These are phyloP conservation scores for Lapara coniferarum DNA, from an alignment of 2,888 invertebrate genomes.

Conservation along the genomic window DNA sequence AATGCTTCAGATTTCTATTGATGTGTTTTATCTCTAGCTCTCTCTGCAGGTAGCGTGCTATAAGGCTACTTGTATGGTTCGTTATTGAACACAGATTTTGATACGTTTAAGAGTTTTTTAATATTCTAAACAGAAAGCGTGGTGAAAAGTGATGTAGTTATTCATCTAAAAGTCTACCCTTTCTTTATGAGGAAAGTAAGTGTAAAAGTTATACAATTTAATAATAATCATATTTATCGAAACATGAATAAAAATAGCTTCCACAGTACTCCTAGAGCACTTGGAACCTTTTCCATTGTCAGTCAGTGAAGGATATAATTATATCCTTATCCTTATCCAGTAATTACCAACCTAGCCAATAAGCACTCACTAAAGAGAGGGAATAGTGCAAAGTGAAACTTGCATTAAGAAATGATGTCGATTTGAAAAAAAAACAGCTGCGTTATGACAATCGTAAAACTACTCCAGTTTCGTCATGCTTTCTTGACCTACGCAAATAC, in stretches of 20 bases:
- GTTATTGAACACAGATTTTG: not conserved
- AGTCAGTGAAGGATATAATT: too few species aligned
- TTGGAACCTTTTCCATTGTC: not conserved
- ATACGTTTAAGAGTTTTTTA: not conserved
- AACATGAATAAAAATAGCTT: too few species aligned
- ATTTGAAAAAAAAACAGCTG: not conserved
- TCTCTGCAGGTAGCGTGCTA: conserved; percentile 7
- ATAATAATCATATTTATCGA: too few species aligned
- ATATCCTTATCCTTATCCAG: too few species aligned
- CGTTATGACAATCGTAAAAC: not conserved
- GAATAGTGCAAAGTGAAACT: not conserved
- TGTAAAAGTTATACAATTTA: too few species aligned
- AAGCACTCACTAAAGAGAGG: too few species aligned
- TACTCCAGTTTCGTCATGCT: conserved; percentile 45
- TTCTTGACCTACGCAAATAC: conserved; percentile 53
- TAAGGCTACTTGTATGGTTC: not conserved
- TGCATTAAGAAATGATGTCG: not conserved
- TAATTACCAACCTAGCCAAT: too few species aligned
- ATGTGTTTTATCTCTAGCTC: not conserved
- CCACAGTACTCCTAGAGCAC: too few species aligned
- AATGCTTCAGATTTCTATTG: conserved; percentile 24
- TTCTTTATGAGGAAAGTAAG: too few species aligned
- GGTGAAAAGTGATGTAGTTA: not conserved
- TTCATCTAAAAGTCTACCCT: too few species aligned
- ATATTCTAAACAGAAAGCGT: not conserved